These are phyloP conservation scores for Microtus obscurus DNA, from an alignment of 2,797 vertebrate genomes.

Conservation along the genomic window DNA sequence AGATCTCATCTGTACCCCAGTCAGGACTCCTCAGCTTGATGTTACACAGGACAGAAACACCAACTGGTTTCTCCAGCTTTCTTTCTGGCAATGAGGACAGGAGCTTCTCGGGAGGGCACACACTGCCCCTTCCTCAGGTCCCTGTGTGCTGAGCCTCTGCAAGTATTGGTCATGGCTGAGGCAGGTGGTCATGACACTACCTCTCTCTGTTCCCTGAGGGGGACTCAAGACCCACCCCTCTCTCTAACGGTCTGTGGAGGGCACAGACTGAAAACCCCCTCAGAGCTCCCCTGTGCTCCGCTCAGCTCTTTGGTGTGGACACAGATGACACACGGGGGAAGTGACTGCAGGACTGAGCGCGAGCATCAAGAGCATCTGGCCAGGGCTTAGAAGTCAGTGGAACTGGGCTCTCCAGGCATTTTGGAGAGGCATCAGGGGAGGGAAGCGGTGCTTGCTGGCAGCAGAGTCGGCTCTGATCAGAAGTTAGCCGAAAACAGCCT, in stretches of 20 bases:
- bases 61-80: rapidly evolving
- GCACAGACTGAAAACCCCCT: rapidly evolving
- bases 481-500: background rate
- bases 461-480: background rate
- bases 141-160: background rate
- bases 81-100: background rate
- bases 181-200: background rate
- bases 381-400: rapidly evolving
- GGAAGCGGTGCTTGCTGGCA: background rate
- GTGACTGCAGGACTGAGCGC: rapidly evolving
- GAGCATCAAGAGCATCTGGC: rapidly evolving
- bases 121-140: too few relatives aligned
- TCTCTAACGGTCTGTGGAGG: rapidly evolving
- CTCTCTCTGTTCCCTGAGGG: background rate
- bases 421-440: background rate
- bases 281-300: rapidly evolving
- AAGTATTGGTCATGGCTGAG: background rate
- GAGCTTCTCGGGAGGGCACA: background rate
- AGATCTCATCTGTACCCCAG: too few relatives aligned
- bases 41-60: rapidly evolving
- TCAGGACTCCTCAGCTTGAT: rapidly evolving
- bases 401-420: rapidly evolving
- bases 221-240: rapidly evolving
- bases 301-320: rapidly evolving
- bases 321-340: rapidly evolving